These are phyloP conservation scores for Myripristis murdjan DNA, from an alignment of 2,797 vertebrate genomes.

Conservation along the genomic window DNA sequence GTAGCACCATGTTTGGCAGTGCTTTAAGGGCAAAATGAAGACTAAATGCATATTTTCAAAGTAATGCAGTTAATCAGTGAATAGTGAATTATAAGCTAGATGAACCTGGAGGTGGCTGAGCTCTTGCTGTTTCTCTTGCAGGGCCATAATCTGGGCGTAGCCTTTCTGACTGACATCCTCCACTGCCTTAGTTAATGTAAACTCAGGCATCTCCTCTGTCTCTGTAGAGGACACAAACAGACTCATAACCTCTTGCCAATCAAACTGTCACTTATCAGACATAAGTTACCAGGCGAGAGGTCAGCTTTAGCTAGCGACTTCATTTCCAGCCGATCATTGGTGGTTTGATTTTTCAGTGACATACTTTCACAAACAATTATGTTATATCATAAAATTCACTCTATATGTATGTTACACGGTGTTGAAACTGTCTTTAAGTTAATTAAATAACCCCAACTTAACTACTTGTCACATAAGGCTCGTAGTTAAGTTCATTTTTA, in stretches of 20 bases:
- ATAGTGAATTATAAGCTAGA: background rate
- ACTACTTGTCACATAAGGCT: too few species aligned
- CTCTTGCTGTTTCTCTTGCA: constrained; percentile 61
- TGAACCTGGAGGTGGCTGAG: constrained; percentile 75
- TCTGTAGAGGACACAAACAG: constrained; percentile 16
- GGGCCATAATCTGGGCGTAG: constrained; percentile 43
- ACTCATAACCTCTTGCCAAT: background rate
- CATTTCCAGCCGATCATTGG: background rate
- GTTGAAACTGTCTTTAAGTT: too few species aligned
- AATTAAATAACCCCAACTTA: too few species aligned
- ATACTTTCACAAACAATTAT: too few species aligned
- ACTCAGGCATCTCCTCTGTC: constrained; percentile 25
- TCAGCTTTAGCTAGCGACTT: background rate
- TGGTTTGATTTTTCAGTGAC: too few species aligned
- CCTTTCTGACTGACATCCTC: constrained; percentile 68
- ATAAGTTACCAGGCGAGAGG: background rate
- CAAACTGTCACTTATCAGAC: background rate
- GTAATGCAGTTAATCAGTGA: background rate
- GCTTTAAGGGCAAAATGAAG: background rate
- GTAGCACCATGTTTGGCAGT: background rate
- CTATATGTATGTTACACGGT: too few species aligned
- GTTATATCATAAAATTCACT: too few species aligned
- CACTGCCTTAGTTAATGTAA: constrained; percentile 63
- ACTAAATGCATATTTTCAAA: too few species aligned
- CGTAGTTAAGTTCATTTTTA: too few species aligned